These are phyloP conservation scores for Parnassius apollo DNA, from an alignment of 2,888 invertebrate species.

Conservation along the genomic window DNA sequence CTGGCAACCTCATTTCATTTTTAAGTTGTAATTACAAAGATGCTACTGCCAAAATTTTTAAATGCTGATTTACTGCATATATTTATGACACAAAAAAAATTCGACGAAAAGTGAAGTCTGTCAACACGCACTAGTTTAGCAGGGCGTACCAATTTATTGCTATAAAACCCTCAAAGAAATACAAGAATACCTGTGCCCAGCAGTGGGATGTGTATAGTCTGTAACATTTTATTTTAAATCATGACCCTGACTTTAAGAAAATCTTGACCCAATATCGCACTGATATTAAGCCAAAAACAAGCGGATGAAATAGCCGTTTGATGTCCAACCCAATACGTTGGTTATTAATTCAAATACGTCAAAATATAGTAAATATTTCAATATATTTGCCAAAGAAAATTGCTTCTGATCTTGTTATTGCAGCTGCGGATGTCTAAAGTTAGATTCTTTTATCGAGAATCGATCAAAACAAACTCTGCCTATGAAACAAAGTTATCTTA, in stretches of 20 bases:
- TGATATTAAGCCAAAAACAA: neutral
- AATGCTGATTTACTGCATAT: no score
- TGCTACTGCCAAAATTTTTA: no score
- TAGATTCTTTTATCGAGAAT: neutral
- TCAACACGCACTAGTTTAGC: no score
- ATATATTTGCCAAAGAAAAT: slow-evolving; percentile 22
- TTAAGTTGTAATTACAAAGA: no score
- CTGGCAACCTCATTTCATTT: no score
- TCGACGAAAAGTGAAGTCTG: no score
- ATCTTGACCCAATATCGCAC: neutral
- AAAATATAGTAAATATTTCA: neutral
- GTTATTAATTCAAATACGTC: slow-evolving; percentile 15
- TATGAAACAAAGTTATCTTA: no score
- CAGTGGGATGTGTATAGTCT: no score
- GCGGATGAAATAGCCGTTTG: slow-evolving; percentile 7
- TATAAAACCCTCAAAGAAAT: no score
- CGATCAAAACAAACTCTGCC: slow-evolving; percentile 2
- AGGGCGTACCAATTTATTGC: no score
- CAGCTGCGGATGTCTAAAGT: slow-evolving; percentile 11
- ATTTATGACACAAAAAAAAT: no score
- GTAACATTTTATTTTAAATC: neutral
- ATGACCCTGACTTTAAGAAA: slow-evolving; percentile 1
- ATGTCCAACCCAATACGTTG: slow-evolving; percentile 11
- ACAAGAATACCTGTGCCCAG: no score
- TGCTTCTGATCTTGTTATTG: slow-evolving; percentile 14